Percentiles rank a stretch among this genome's conserved stretches.
These are phyloP conservation scores for Brachypodius melanocephalos DNA, from an alignment of 2,113 vertebrate genomes.

Conservation along the genomic window DNA sequence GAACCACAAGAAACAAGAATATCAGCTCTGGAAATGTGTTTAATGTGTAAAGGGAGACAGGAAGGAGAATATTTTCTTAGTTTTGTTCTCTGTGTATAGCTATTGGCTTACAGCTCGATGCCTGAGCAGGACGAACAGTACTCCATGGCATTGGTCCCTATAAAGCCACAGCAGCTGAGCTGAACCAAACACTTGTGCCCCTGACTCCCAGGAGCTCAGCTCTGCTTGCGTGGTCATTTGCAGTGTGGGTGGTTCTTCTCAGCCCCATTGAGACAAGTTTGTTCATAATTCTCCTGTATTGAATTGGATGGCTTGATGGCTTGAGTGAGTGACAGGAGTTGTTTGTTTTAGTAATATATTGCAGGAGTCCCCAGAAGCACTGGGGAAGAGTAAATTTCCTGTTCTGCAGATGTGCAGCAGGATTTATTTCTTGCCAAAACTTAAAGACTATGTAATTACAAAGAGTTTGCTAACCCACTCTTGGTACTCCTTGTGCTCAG, in stretches of 20 bases:
- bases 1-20: background rate
- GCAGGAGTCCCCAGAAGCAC: background rate
- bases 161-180: background rate
- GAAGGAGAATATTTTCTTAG: background rate
- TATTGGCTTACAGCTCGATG: background rate
- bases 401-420: background rate
- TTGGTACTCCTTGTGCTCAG: background rate
- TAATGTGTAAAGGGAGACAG: background rate
- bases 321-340: background rate
- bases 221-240: background rate
- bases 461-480: background rate
- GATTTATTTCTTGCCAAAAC: background rate
- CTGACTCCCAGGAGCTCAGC: background rate
- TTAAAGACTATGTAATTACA: background rate
- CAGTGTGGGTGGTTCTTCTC: background rate
- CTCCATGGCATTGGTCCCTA: accelerated
- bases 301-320: background rate
- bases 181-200: background rate
- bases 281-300: background rate
- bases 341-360: background rate
- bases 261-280: background rate
- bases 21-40: background rate
- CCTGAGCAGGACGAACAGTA: background rate
- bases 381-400: background rate
- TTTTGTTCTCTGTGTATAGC: background rate